These are phyloP conservation scores for Anorthoa munda DNA, from an alignment of 2,888 invertebrate genomes.

Conservation along the genomic window DNA sequence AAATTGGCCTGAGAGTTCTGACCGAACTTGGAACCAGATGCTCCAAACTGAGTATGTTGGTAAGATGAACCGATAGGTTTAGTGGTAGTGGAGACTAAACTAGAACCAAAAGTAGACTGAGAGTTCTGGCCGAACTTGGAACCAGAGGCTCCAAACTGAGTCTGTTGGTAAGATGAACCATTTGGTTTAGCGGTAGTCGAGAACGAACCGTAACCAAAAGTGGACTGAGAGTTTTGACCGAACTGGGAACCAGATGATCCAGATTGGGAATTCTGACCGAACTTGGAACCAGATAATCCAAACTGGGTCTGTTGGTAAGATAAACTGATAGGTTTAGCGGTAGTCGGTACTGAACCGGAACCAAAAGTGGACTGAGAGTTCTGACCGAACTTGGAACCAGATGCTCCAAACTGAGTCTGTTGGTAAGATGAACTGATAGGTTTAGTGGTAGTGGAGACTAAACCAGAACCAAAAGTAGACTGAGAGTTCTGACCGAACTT, in stretches of 20 bases:
- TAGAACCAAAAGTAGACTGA: not conserved
- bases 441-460: not conserved
- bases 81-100: not conserved
- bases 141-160: slow-evolving; percentile 4
- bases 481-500: slow-evolving; percentile 14
- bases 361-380: too few relatives aligned
- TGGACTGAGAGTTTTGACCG: slow-evolving; percentile 6
- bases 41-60: slow-evolving; percentile 33
- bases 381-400: slow-evolving; percentile 3
- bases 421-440: slow-evolving; percentile 11
- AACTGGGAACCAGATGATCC: slow-evolving; percentile 5
- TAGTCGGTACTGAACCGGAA: too few relatives aligned
- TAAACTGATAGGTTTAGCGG: too few relatives aligned
- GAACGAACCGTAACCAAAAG: not conserved
- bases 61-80: slow-evolving; percentile 26
- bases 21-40: not conserved
- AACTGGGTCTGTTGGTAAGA: slow-evolving; percentile 1
- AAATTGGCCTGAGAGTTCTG: too few relatives aligned
- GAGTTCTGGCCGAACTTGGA: slow-evolving; percentile 11
- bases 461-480: not conserved
- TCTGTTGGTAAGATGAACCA: slow-evolving; percentile 20
- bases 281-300: slow-evolving; percentile 11
- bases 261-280: slow-evolving; percentile 14
- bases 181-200: slow-evolving; percentile 6
- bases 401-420: slow-evolving; percentile 10